Base-by-base conservation (phyloP, 2,888 invertebrate genomes). In the Agonum fuliginosum region DNA sequence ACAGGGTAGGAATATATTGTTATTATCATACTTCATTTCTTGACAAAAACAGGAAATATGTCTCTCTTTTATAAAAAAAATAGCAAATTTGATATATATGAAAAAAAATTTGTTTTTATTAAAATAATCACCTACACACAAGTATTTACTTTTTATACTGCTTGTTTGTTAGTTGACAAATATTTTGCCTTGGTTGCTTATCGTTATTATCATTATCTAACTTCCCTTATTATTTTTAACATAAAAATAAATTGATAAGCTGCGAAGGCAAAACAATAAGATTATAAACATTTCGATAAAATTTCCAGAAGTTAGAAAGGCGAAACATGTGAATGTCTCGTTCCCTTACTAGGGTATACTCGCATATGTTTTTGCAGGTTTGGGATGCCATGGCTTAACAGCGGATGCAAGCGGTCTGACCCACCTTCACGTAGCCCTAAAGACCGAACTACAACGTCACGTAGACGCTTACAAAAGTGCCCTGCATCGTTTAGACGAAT, bases 381-480 rank as follows among this genome's bases (percentile, higher is more conserved):
- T 97, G 79, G 97, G 93, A 5, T 93, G 95, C 65, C 97, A 97
- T 83, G 97, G 97, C 0, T 88, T 97, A 80, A 92, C 93, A 4
- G 91, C 92, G 0, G 92, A 92, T 83, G 85, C 89, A 10, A 88
- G 89, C 0, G 88, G 92, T 5, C 87, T 94, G 74, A 91, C 95
- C 82, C 95, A 95, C 19, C 88, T 96, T 24, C 95, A 95, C 85
- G 92, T 93, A 79, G 95, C 95, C 6, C 89, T 96, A 82, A 95
- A 94, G 88, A 91, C 91, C 30, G 96, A 97, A 87, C 91, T 97
- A 72, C 94, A 95, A 84, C 89, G 93, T 43, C 94, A 96, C 79
- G 92, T 95, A 41, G 95, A 95, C 74, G 94, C 95, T 51, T 96
- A 96, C 88, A 96, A 96, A 86, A 91, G 91, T 81, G 97, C 97